phyloP scores from a whole-genome alignment of 2,797 vertebrate genomes.

The Crenichthys baileyi region DNA sequence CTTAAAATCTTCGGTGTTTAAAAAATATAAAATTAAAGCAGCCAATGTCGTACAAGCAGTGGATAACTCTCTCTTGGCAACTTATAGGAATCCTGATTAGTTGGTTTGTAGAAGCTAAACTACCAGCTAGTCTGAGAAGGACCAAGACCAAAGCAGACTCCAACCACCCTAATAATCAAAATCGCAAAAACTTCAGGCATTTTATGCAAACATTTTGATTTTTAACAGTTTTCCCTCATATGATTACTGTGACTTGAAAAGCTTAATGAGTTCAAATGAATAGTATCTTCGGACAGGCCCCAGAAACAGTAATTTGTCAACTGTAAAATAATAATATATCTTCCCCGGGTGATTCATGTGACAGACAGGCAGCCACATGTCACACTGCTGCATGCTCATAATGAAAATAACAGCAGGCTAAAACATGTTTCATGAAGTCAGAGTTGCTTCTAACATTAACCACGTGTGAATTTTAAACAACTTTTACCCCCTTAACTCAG shows the following conservation, averaged over 20 bases:
- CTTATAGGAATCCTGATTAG: background rate
- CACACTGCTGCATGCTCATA: conserved; percentile 29
- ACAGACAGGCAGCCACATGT: conserved; percentile 48
- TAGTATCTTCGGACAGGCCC: too few relatives aligned
- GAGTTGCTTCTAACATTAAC: conserved; percentile 19
- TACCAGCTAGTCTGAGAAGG: background rate
- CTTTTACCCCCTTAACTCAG: background rate
- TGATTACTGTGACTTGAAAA: background rate
- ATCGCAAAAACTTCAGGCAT: background rate
- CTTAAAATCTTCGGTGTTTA: background rate
- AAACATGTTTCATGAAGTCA: conserved; percentile 31
- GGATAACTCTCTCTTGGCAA: background rate
- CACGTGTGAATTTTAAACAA: background rate
- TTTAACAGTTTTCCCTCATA: background rate
- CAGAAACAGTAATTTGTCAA: too few relatives aligned
- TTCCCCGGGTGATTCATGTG: conserved; percentile 27
- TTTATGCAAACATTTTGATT: background rate
- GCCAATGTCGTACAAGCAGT: background rate
- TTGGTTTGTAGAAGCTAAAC: background rate
- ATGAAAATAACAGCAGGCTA: conserved; percentile 32
- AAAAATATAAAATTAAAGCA: background rate
- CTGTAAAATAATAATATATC: background rate
- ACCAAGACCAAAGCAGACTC: background rate
- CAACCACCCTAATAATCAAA: background rate
- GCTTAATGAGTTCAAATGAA: background rate